These are phyloP conservation scores for Spermophilus dauricus DNA, from an alignment of 2,113 vertebrate genomes.

Conservation along the genomic window DNA sequence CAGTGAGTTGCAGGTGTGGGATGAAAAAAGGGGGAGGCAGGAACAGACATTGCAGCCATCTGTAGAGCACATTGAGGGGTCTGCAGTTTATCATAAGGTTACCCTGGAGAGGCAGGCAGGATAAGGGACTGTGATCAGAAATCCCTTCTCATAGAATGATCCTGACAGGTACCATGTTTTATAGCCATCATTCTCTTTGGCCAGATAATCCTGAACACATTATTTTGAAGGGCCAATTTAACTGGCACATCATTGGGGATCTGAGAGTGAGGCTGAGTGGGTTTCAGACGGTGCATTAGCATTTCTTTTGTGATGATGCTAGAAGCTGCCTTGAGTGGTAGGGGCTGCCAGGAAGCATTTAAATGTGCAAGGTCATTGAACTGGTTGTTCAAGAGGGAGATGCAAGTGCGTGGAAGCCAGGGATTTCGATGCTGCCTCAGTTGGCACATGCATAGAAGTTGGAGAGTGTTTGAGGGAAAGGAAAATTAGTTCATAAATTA, in stretches of 20 bases:
- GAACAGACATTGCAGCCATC: neutral
- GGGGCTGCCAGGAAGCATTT: no score
- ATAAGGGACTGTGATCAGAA: no score
- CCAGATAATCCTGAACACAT: neutral
- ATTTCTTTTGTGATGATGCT: neutral
- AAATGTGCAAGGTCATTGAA: no score
- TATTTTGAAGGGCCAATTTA: neutral
- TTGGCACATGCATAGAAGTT: no score
- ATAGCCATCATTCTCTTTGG: neutral
- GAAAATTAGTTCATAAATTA: neutral
- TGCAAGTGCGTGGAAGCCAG: no score
- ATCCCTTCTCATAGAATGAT: neutral
- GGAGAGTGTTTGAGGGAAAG: neutral
- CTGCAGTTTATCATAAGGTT: neutral
- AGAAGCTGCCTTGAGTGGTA: neutral
- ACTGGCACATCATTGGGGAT: neutral
- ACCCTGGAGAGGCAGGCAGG: neutral
- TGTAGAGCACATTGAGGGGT: neutral
- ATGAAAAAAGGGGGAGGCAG: neutral
- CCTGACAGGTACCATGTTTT: no score
- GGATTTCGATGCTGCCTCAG: no score
- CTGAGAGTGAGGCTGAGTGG: neutral
- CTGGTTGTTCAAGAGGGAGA: no score
- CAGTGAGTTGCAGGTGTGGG: neutral
- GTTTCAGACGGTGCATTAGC: neutral